Evolutionary conservation across 64 coral and sea anemone genomes (phyloP), one percentile per base, ranked within the genome.

Genomic region (Montipora efflorescens): DNA sequence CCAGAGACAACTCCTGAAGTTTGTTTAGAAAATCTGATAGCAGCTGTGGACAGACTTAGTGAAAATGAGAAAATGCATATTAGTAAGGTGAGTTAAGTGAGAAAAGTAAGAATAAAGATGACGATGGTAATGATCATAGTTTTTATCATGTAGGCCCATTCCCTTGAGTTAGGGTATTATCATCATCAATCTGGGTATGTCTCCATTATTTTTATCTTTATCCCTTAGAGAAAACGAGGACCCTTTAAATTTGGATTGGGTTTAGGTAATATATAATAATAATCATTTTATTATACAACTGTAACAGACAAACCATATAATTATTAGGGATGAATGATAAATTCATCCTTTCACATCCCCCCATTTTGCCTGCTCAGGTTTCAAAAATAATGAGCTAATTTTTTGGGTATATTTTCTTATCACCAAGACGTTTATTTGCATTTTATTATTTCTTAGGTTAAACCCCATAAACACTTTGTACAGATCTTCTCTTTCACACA

Each of bases 51-150:
- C 16, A 80, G 84, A 43, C 76, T 99, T 51, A 93, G 92, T 48
- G 95, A 99, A 49, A 92, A 78, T 8, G 98, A 99, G 82, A 99
- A 99, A 77, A 99, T 99, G 84, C 89, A 96, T 46, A 82, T 99
- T 0, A 83, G 90, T 15, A 99, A 99, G 98, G 98, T 92, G 6
- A 16, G 22, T 77, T 6, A 13, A 19, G 7, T 12, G 36, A 47
- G 59, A 12, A 3, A 64, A 64, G 59, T 4, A 64, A 15, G 4
- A 64, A 64, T 64, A 4, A 64, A 14, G 59, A 15, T 64, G 59
- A 64, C 3, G 13, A 64, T 55, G 52, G 2, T 19, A 15, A 64
- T 0, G 10, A 64, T 64, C 6, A 55, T 55, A 10, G 9, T 55
- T 5, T 14, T 64, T 8, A 14, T 64, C 4, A 64, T 64, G 14